Evolutionary conservation across 2,113 vertebrate genomes (phyloP), one percentile per base, ranked within the genome.

Genomic region (Paraplagusia blochii): DNA sequence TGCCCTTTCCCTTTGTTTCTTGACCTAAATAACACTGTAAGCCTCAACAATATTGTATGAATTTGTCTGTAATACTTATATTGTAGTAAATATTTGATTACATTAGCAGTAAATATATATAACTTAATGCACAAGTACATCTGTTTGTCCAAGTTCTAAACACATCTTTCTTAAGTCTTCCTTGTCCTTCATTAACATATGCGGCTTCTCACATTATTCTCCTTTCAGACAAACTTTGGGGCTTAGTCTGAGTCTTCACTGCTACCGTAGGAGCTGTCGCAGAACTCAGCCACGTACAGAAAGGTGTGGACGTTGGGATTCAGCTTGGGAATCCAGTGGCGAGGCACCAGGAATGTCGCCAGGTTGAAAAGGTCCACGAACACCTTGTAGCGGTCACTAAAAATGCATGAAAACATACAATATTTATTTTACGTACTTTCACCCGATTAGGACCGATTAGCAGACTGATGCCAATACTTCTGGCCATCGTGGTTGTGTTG

Each of bases 291-390:
- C 0, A 76, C 97, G 81, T 95, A 96, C 29, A 94, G 88, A 72
- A 98, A 98, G 52, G 92, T 97, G 19, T 98, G 93, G 36, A 96
- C 60, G 17, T 47, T 91, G 47, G 95, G 95, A 54, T 95, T 94
- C 85, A 97, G 89, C 82, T 94, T 96, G 19, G 97, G 97, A 46
- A 99, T 85, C 97, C 97, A 99, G 62, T 92, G 86, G 56, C 95
- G 90, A 35, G 96, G 95, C 54, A 98, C 88, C 85, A 99, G 85
- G 77, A 93, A 98, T 0, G 92, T 95, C 33, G 97, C 95, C 81
- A 99, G 90, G 79, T 99, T 98, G 88, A 99, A 99, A 66, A 99
- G 89, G 72, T 99, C 97, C 82, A 98, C 94, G 55, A 99, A 99
- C 9, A 99, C 96, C 69, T 98, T 99, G 87, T 99, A 99, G 60